Evolutionary conservation across 2,797 vertebrate species (phyloP), one percentile per base, ranked within the genome.

Genomic region (Myotis findleyi): DNA sequence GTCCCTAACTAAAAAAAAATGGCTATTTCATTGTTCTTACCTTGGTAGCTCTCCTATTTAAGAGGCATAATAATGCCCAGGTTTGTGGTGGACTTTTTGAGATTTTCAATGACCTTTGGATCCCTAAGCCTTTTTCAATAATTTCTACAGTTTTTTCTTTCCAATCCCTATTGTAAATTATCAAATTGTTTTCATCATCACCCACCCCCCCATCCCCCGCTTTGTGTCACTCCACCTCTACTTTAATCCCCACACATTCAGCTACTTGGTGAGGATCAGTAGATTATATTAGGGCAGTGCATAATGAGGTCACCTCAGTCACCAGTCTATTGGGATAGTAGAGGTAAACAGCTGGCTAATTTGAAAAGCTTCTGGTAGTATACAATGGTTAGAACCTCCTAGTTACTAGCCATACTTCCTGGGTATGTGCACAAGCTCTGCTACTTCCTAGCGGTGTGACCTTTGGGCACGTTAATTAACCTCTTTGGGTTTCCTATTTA

Each of bases 361-460:
- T 20, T 59, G 27, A 89, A 62, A 97, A 89, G 23, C 12, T 95
- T 7, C 38, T 95, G 33, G 10, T 94, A 79, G 71, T 72, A 11
- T 51, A 69, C 3, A 71, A 53, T 25, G 4, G 21, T 93, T 89
- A 96, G 44, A 91, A 76, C 21, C n/a, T 82, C 44, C n/a, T 44
- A 59, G 11, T 62, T 93, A 95, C 8, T 90, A 90, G 62, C 9
- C 69, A 84, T 51, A 94, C 7, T 73, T 89, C 55, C 36, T 88
- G 30, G 18, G 20, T 16, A 1, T 68, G 33, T 5, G 80, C 12
- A 83, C 7, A 76, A 64, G 7, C 44, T 73, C 59, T 94, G 36
- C 53, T 87, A 41, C 27, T 88, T 71, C 33, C 57, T 77, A 92
- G 4, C 21, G 49, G 9, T 82, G 21, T 82, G 44, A 90, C 3